Base-by-base conservation (phyloP, 92 coral and sea anemone species). In the Zoanthus sansibaricus region DNA sequence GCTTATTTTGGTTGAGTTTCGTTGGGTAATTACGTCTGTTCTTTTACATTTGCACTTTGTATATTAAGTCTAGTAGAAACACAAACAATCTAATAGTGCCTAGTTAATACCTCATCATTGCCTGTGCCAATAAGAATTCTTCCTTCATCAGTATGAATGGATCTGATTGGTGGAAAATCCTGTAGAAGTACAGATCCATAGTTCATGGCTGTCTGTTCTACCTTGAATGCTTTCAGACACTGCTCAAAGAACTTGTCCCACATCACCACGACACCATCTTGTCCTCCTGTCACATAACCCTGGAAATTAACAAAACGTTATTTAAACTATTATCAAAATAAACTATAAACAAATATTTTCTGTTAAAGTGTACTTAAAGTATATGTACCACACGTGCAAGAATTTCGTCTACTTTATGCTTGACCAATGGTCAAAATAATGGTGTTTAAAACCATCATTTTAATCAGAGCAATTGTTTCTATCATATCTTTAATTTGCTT, bases 251-350 rank as follows among this genome's bases (percentile, higher is more conserved):
- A 79, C 82, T 90, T 86, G 85, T 97, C 99, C 99, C 99, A 97
- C 93, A 97, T 94, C 16, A 93, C 93, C 11, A 97, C 98, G 0
- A 97, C 99, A 9, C 99, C 99, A 70, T 97, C 99, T 72, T 94
- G 88, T 21, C 99, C 99, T 20, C 99, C 99, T 45, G 99, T 97
- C 45, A 96, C 99, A 70, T 91, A 96, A 31, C 99, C 99, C 99
- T 96, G 79, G 58, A 71, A 33, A 68, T 25, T 37, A 69, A 6
- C 61, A 87, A 14, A 9, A 77, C 11, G 61, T 75, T 44, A 25
- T 25, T 69, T 4, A 79, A 21, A 8, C 0, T 0, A 42, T 10
- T 25, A 21, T 44, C 1, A 4, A 21, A 33, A 61, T 20, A 61
- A 11, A 1, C 13, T n/a, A 25, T n/a, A 51, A 12, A 76, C 4